phyloP scores from a whole-genome alignment of 2,888 invertebrate species.

The Rambutsinella grinnellia region DNA sequence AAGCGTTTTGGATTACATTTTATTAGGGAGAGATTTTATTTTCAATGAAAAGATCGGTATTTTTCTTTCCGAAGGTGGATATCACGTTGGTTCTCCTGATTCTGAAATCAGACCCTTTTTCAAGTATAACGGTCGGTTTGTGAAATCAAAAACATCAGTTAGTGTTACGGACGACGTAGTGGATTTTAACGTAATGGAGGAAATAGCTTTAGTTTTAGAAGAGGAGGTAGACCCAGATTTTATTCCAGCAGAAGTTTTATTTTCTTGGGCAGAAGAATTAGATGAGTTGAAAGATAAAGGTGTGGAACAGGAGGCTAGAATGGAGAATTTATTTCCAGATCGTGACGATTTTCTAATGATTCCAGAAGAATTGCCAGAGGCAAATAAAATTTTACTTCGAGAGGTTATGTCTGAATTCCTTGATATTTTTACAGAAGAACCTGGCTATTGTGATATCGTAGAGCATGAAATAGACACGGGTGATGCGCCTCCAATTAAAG shows the following conservation, averaged over 20 bases:
- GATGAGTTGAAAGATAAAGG: not conserved
- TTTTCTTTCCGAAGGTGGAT: not conserved
- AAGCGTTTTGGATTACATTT: not conserved
- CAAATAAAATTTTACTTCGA: not conserved
- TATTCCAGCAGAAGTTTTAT: too few species aligned
- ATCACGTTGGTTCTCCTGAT: not conserved
- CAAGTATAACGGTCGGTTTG: not conserved
- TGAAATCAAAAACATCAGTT: not conserved
- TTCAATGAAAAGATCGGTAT: not conserved
- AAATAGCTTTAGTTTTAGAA: not conserved
- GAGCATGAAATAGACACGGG: constrained; percentile 28
- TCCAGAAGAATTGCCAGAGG: not conserved
- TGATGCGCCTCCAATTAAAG: constrained; percentile 35
- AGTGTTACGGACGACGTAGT: too few species aligned
- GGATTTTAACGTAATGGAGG: not conserved
- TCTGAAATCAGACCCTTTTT: not conserved
- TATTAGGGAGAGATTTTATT: not conserved
- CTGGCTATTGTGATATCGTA: constrained; percentile 11
- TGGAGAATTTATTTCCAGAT: not conserved
- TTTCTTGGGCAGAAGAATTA: not conserved
- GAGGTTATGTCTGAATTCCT: not conserved
- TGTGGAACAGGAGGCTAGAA: not conserved
- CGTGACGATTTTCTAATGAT: not conserved
- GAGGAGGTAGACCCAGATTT: too few species aligned
- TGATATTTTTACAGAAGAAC: constrained; percentile 7